These are phyloP conservation scores for Sebastes kiyomatsui DNA, from an alignment of 2,797 vertebrate genomes.

Conservation along the genomic window DNA sequence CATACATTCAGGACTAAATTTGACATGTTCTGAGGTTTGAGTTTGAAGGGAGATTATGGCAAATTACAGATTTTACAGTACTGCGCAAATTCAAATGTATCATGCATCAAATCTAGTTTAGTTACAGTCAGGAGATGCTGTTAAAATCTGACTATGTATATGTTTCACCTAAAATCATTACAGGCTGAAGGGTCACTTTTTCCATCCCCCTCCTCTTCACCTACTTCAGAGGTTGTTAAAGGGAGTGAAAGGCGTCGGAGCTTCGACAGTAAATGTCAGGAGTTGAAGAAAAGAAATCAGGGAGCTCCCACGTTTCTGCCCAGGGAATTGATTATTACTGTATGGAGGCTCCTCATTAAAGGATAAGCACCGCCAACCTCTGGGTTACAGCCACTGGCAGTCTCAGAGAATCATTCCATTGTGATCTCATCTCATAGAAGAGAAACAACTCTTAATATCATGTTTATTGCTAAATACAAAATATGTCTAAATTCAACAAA, in stretches of 20 bases:
- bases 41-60: background rate
- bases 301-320: background rate
- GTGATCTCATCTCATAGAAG: background rate
- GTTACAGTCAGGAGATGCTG: background rate
- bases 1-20: background rate
- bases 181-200: background rate
- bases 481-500: background rate
- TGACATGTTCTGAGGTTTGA: background rate
- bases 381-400: background rate
- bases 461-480: background rate
- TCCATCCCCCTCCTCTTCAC: background rate
- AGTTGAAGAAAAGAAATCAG: background rate
- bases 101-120: background rate
- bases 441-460: background rate
- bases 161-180: background rate
- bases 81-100: background rate
- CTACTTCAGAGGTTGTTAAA: background rate
- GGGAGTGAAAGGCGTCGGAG: background rate
- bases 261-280: background rate
- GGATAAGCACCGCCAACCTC: background rate
- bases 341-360: conserved; percentile 9
- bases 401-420: background rate
- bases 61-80: background rate
- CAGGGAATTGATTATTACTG: background rate
- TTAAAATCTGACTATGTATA: background rate